Evolutionary conservation across 2,797 vertebrate genomes (phyloP), one percentile per base, ranked within the genome.

Genomic region (Sandelia bainsii): DNA sequence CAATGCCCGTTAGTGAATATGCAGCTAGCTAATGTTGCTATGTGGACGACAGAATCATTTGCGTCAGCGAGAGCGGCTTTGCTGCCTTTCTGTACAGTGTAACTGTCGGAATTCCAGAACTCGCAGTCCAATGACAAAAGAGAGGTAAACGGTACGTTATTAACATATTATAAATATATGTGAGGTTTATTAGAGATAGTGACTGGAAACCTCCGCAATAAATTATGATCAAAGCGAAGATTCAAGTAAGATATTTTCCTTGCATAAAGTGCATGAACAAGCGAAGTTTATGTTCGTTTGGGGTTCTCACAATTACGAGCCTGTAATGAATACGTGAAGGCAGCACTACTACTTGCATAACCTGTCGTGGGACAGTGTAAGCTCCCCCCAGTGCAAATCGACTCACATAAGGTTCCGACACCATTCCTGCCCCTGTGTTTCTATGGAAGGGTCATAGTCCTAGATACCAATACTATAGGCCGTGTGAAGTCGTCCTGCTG

Each of bases 381-480:
- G 56, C 6, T 64, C 42, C 70, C 72, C 56, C 46, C 0, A 8
- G 10, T 19, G 7, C 54, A 85, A 71, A 51, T 4, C 4, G 34
- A n/a, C 8, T 14, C 6, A 62, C 34, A 12, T 3, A 58, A 61
- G 70, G 85, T 85, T 86, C 83, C 80, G 1, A 67, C 11, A 12
- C 19, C 3, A 0, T 13, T 37, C 19, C 6, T n/a, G n/a, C n/a
- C n/a, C 4, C 14, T 6, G 5, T 4, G 4, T 29, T 29, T 29
- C 27, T 29, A 5, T 29, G 5, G 10, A 2, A 4, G 10, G 4
- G 8, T 34, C 32, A 34, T 34, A 34, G 32, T 34, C 8, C 32
- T 34, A 34, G 32, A 25, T 25, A 25, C 25, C 25, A 25, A 25
- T 4, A 25, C 25, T 25, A 25, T 4, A 25, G 25, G 2, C 25